These are phyloP conservation scores for Pimpla rufipes DNA, from an alignment of 2,888 invertebrate genomes.

Conservation along the genomic window DNA sequence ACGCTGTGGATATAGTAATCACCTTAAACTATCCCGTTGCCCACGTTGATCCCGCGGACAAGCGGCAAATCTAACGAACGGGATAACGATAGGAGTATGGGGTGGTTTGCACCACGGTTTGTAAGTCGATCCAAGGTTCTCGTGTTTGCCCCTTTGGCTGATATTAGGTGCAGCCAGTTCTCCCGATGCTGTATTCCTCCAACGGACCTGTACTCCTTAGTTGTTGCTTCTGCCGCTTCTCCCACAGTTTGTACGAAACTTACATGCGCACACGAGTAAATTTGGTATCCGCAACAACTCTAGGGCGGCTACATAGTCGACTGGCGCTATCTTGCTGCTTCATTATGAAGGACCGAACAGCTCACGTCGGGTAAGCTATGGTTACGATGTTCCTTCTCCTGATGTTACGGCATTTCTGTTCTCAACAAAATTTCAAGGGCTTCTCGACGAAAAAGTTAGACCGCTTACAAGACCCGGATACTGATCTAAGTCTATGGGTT, in stretches of 20 bases:
- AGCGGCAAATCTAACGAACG: slow-evolving; percentile 49
- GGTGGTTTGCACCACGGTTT: slow-evolving; percentile 26
- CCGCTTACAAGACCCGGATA: slow-evolving; percentile 38
- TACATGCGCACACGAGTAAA: slow-evolving; percentile 47
- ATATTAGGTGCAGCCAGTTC: slow-evolving; percentile 29
- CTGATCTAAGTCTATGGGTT: background rate
- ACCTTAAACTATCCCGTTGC: slow-evolving; percentile 4
- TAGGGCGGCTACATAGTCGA: background rate
- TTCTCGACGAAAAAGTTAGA: slow-evolving; percentile 28
- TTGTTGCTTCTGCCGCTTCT: slow-evolving; percentile 32
- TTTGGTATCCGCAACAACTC: slow-evolving; percentile 30
- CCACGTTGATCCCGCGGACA: slow-evolving; percentile 35
- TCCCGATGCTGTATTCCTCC: slow-evolving; percentile 38
- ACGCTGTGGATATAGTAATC: background rate
- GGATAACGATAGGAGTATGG: slow-evolving; percentile 32
- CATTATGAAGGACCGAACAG: slow-evolving; percentile 54
- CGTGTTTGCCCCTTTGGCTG: slow-evolving; percentile 33
- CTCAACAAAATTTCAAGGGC: slow-evolving; percentile 5
- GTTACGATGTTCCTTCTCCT: slow-evolving; percentile 36
- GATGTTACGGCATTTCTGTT: background rate
- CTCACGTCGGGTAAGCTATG: slow-evolving; percentile 23
- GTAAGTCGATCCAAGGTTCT: slow-evolving; percentile 54
- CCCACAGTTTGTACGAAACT: slow-evolving; percentile 59
- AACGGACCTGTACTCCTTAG: slow-evolving; percentile 33
- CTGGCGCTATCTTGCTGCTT: slow-evolving; percentile 31